A percentile compares a stretch with the other conserved stretches of the same genome.
These are phyloP conservation scores for Ruditapes philippinarum DNA, from an alignment of 1,140 invertebrate species.

Conservation along the genomic window DNA sequence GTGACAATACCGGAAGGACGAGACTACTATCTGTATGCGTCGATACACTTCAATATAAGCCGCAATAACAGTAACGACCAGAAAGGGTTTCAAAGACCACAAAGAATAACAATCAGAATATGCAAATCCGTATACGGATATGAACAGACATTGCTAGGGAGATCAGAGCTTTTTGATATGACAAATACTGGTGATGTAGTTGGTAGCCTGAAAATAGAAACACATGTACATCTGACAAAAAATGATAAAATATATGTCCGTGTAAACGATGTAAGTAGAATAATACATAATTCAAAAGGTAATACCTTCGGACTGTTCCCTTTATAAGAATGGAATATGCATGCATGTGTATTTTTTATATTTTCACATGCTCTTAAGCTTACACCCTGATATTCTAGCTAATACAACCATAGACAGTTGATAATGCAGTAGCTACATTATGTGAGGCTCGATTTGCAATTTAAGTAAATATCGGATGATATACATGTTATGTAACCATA, in stretches of 20 bases:
- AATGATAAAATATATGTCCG: not conserved
- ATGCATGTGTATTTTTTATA: no score
- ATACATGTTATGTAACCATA: no score
- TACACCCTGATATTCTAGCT: no score
- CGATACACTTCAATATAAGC: not conserved
- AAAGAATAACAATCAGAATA: not conserved
- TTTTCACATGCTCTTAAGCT: no score
- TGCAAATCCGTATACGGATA: not conserved
- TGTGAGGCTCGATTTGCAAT: no score
- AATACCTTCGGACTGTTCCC: no score
- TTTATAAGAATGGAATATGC: no score
- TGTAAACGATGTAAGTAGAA: not conserved
- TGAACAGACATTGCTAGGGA: not conserved
- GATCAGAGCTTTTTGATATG: not conserved
- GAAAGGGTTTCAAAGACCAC: no score
- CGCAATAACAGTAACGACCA: not conserved
- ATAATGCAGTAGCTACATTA: no score
- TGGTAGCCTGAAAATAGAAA: not conserved
- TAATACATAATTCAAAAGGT: not conserved
- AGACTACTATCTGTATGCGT: not conserved
- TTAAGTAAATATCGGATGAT: no score
- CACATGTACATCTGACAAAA: not conserved
- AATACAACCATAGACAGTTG: no score
- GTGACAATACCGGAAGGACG: not conserved
- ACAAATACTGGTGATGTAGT: not conserved